Percentiles rank a stretch among this genome's conserved stretches.
These are phyloP conservation scores for Diarsia rubi DNA, from an alignment of 2,888 invertebrate genomes.

Conservation along the genomic window DNA sequence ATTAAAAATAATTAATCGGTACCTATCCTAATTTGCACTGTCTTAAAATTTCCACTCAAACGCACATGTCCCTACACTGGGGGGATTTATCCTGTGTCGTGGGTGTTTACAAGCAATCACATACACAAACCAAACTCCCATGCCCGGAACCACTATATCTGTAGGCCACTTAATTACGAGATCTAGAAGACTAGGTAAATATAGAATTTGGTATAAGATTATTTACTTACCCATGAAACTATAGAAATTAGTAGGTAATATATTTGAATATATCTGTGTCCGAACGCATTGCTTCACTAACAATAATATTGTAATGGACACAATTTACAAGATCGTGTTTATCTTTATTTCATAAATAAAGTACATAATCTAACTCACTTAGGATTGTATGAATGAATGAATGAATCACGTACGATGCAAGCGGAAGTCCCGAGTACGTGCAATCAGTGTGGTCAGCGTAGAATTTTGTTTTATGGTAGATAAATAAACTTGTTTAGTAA, in stretches of 20 bases:
- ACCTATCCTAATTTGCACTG: too few relatives aligned
- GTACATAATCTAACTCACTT: too few relatives aligned
- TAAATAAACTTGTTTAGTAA: not conserved
- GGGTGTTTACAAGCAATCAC: too few relatives aligned
- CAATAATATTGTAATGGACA: constrained; percentile 15
- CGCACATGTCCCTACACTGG: too few relatives aligned
- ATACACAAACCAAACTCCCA: too few relatives aligned
- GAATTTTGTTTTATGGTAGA: constrained; percentile 20
- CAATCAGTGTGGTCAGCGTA: constrained; percentile 41
- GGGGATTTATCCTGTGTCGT: too few relatives aligned
- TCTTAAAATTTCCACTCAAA: too few relatives aligned
- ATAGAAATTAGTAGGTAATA: constrained; percentile 4
- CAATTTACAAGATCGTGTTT: not conserved
- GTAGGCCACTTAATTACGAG: not conserved
- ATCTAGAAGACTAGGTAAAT: not conserved
- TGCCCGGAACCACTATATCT: too few relatives aligned
- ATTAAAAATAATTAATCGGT: not conserved
- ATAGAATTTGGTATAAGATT: not conserved
- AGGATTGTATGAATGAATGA: constrained; percentile 10
- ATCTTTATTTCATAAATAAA: not conserved
- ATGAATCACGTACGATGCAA: constrained; percentile 20
- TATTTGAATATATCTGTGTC: not conserved
- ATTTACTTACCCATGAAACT: constrained; percentile 34
- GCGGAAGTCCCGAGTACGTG: constrained; percentile 25
- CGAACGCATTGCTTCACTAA: constrained; percentile 12